Base-by-base conservation (phyloP, 1,140 invertebrate genomes). In the Planococcus citri region DNA sequence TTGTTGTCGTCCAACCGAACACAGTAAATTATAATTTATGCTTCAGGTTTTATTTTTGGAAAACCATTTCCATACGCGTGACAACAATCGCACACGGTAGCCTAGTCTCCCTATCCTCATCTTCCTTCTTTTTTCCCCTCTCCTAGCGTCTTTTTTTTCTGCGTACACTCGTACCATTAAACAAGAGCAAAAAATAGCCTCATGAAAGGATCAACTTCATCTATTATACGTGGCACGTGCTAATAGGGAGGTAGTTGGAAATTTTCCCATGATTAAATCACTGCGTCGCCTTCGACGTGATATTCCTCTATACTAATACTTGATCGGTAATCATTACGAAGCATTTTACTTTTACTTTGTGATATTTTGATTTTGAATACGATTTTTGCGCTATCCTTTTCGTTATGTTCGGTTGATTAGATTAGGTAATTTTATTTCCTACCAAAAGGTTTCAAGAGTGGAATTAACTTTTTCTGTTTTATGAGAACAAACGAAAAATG, bases 21-120 rank as follows among this genome's bases (percentile, higher is more conserved):
- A 64, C 9, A 24, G 51, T 12, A 14, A 64, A 64, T 25, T 25
- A 25, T 25, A 64, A 64, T 64, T 64, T 64, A 64, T 64, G 60
- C 60, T 64, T 27, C 60, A 14, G 60, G 10, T 64, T 64, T 64
- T 64, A 64, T 64, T 64, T 64, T 64, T 64, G 60, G 60, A 64
- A 24, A 64, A 64, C 22, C 22, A 25, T 64, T 25, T 64, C 25
- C 60, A 22, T 64, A 27, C 60, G 22, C 60, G 51, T 20, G 21
- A 58, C 51, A 22, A 20, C 51, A 58, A 58, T 58, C 21, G 51
- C 21, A 58, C 21, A 58, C 51, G 21, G 51, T 58, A n/a, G 21
- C 51, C 51, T 58, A n/a, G 21, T 17, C 51, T 8, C 51, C 51
- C 51, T 33, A 12, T 33, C 29, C 29, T 33, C 17, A 12, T 33